Evolutionary conservation across 1,140 invertebrate species (phyloP).

Genomic region (Berghia stephanieae): DNA sequence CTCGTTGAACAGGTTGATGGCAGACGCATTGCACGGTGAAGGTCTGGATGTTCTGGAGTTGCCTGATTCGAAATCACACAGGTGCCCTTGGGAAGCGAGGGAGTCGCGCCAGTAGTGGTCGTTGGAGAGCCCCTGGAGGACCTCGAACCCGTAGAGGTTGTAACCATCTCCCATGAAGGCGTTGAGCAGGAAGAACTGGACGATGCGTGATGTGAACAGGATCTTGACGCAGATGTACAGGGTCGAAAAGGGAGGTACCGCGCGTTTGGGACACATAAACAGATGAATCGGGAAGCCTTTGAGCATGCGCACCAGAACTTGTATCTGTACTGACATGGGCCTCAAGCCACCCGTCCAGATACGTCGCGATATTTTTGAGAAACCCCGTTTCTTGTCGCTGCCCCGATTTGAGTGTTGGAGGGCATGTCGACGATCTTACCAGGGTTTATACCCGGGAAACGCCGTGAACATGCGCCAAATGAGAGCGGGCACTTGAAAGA

Average conservation of each 20-base stretch:
- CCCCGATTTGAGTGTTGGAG: conserved; percentile 54
- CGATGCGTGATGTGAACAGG: conserved; percentile 47
- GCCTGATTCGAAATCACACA: conserved; percentile 69
- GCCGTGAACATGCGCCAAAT: conserved; percentile 57
- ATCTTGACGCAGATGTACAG: conserved; percentile 64
- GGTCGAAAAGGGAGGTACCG: conserved; percentile 67
- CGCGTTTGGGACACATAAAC: conserved; percentile 63
- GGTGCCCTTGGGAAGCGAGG: conserved; percentile 64
- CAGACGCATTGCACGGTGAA: conserved; percentile 67
- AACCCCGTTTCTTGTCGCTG: conserved; percentile 45
- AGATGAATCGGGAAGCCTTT: conserved; percentile 38
- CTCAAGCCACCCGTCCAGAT: conserved; percentile 53
- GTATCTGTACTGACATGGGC: conserved; percentile 44
- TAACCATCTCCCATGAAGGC: conserved; percentile 51
- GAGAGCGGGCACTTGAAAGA: conserved; percentile 90
- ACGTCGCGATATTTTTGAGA: conserved; percentile 47
- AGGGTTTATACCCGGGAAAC: conserved; percentile 50
- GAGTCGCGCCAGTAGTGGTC: conserved; percentile 56
- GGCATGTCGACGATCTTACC: conserved; percentile 74
- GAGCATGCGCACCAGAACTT: conserved; percentile 42
- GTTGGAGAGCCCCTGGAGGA: conserved; percentile 61
- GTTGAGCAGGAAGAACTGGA: conserved; percentile 60
- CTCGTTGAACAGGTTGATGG: conserved; percentile 70
- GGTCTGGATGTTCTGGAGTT: conserved; percentile 56
- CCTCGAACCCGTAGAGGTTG: conserved; percentile 64